Base-by-base conservation (phyloP, 2,113 vertebrate species). In the Oceanodroma tethys region DNA sequence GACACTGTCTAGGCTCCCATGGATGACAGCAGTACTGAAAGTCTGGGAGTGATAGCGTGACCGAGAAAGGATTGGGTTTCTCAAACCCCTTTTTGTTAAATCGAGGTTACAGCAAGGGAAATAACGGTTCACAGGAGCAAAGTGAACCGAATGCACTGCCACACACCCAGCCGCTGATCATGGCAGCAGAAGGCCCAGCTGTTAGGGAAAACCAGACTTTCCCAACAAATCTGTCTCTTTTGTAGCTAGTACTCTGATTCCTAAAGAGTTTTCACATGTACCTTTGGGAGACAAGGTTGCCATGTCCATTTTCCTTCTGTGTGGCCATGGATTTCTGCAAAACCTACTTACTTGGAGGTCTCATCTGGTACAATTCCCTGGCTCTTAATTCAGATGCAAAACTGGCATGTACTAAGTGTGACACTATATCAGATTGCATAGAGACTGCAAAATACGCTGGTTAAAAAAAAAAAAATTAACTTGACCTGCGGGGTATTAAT, bases 401-500 rank as follows among this genome's bases (percentile, higher is more conserved):
- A 84, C 58, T 82, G 92, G 76, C 92, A 94, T 47, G 62, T 83
- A 52, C 53, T 91, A 93, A 96, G 94, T 20, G 75, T 90, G 81
- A 47, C 87, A 76, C 86, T 73, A 3, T 85, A 93, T 96, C 45
- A 42, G 92, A 98, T 97, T 96, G 87, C 89, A 96, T 40, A 93
- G 76, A 96, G 81, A 71, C 70, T 95, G 86, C 70, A 92, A 96
- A 97, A 97, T 97, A 87, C 47, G 85, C 70, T 93, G 25, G 96
- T 92, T 50, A 14, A 4, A n/a, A 42, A 53, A 48, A 53, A 78
- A 42, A 56, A 38, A 38, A 94, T 96, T 95, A 82, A 98, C 79
- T 88, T 97, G 97, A 97, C 97, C 95, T 95, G 85, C 96, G 97
- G 97, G 94, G 97, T 98, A 97, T 98, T 98, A 97, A 97, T 98